Evolutionary conservation across 2,113 vertebrate species (phyloP), one percentile per base, ranked within the genome.

Genomic region (Trinectes maculatus): DNA sequence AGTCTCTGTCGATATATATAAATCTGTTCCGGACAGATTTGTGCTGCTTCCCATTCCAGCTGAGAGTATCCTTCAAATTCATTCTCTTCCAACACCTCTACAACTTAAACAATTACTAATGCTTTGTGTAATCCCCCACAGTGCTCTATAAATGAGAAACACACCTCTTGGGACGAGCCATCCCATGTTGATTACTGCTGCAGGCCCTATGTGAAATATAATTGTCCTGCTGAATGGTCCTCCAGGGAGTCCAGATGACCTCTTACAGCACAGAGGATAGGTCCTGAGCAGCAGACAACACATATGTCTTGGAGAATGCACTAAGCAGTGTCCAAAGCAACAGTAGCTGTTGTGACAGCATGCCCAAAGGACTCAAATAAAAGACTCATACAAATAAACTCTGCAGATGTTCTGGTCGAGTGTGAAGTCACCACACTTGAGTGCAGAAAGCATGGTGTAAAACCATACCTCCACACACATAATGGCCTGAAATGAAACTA

Each of bases 271-370:
- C 64, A 71, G 43, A 71, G 24, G 44, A 31, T 13, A 28, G 13
- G 8, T 13, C 34, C 34, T 11, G 25, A 69, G 54, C 12, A 29
- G 33, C 29, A 22, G 16, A 33, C 26, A 67, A 44, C 37, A 64
- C 12, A 62, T 82, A 15, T 74, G 59, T 83, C 33, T 57, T 61
- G 48, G 49, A 56, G 72, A 77, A 84, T 77, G 40, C 78, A 53
- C 60, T 56, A 64, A 59, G 44, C 51, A 82, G 69, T 62, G 28
- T 31, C 15, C 28, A 59, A 46, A 59, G 74, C 33, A 70, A 70
- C 44, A 52, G 42, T 47, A 36, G n/a, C n/a, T n/a, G n/a, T 56
- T 11, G 55, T 66, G 54, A 57, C 21, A 48, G 47, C 43, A 56
- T 56, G 52, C 65, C 57, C 29, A 51, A 78, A 29, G 25, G 56